A percentile compares a stretch with the other conserved stretches of the same genome.
phyloP scores from a whole-genome alignment of 2,797 vertebrate genomes.

The Peromyscus melanophrys region DNA sequence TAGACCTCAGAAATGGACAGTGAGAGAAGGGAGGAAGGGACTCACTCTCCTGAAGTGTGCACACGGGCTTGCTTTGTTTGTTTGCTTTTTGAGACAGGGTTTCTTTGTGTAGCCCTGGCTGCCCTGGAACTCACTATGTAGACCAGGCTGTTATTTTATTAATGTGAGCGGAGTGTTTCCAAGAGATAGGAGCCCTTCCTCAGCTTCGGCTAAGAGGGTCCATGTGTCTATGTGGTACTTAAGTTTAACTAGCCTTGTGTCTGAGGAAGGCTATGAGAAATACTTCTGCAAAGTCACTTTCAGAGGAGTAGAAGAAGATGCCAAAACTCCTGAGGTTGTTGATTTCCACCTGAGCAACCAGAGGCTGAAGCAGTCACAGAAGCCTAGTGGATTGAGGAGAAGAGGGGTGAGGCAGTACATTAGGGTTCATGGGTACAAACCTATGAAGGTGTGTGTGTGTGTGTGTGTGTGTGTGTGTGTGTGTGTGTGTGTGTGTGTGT shows the following conservation, averaged over 20 bases:
- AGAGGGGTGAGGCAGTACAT: not conserved
- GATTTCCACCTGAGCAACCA: not conserved
- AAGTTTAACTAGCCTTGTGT: not conserved
- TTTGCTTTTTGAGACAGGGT: not conserved
- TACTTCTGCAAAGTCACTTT: not conserved
- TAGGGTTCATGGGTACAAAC: not conserved
- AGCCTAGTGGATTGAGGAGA: not conserved
- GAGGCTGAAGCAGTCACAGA: accelerated
- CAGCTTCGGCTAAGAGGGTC: not conserved
- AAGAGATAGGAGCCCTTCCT: too few species aligned
- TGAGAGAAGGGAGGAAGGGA: too few species aligned
- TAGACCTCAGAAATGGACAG: not conserved
- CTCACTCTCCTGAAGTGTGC: too few species aligned
- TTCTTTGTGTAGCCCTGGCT: not conserved
- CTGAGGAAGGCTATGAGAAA: not conserved
- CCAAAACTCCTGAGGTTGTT: not conserved
- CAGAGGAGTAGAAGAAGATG: not conserved
- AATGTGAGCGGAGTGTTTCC: accelerated
- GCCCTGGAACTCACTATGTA: not conserved
- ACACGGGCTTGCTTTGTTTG: not conserved
- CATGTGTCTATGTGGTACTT: not conserved
- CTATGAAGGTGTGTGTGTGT: not conserved
- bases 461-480: not conserved
- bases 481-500: not conserved
- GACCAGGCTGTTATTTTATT: not conserved